Evolutionary conservation across 2,113 vertebrate species (phyloP).

Genomic region (Ascaphus truei): DNA sequence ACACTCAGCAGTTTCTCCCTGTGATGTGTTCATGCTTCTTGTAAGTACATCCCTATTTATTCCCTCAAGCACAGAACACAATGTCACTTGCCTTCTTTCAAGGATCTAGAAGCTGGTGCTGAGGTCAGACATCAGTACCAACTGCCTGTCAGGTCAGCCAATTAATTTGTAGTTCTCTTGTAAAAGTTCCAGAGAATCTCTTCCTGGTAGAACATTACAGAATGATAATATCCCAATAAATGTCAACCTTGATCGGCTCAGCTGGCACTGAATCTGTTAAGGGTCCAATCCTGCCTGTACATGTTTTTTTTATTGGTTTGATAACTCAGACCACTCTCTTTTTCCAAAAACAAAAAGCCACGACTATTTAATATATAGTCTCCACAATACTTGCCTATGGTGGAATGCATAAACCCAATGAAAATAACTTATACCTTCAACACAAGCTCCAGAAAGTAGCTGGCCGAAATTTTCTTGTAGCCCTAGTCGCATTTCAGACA

Average conservation of each 20-base stretch:
- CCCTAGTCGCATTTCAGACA: no score
- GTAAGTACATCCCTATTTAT: conserved; percentile 37
- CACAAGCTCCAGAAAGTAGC: no score
- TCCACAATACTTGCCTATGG: no score
- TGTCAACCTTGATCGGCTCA: conserved; percentile 27
- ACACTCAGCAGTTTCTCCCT: conserved; percentile 27
- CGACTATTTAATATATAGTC: no score
- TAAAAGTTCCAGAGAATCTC: conserved; percentile 32
- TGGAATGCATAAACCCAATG: no score
- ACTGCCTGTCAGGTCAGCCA: conserved; percentile 28
- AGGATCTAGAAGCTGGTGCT: conserved; percentile 27
- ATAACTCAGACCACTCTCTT: no score
- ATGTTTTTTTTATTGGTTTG: conserved; percentile 10
- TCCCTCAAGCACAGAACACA: conserved; percentile 33
- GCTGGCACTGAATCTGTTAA: conserved; percentile 13
- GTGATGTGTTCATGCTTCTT: conserved; percentile 19
- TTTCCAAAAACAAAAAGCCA: no score
- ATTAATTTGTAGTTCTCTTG: conserved; percentile 34
- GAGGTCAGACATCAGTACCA: conserved; percentile 23
- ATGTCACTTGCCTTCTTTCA: conserved; percentile 33
- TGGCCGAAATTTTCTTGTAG: no score
- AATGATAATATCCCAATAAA: conserved; percentile 36
- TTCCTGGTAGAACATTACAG: conserved; percentile 32
- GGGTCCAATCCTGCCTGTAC: conserved; percentile 1
- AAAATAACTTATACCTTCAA: no score